Evolutionary conservation across 2,888 invertebrate species (phyloP).

Genomic region (Rotaria magnacalcarata): DNA sequence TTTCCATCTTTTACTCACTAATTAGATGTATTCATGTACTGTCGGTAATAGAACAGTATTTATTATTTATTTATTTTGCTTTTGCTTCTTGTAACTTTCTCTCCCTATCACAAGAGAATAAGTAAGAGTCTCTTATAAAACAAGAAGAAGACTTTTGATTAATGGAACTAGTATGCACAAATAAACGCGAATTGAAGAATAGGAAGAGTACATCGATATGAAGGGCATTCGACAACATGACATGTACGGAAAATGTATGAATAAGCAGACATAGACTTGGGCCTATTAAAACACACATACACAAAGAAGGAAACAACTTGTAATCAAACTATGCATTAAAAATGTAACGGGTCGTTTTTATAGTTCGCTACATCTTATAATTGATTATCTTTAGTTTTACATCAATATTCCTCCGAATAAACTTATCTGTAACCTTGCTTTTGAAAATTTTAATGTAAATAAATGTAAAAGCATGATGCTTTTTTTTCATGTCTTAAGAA

Average conservation of each 20-base stretch:
- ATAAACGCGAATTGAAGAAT: neutral
- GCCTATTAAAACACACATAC: neutral
- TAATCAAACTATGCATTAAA: neutral
- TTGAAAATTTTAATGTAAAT: neutral
- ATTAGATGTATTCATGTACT: neutral
- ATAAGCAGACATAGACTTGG: neutral
- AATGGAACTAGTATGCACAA: neutral
- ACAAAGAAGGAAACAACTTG: neutral
- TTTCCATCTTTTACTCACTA: neutral
- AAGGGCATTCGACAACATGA: neutral
- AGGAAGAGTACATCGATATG: neutral
- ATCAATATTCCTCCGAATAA: no score
- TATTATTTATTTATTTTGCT: neutral
- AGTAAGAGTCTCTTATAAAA: conserved; percentile 1
- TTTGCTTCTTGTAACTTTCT: neutral
- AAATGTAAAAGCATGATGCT: neutral
- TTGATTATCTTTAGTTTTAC: no score
- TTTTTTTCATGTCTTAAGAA: neutral
- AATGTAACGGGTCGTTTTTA: neutral
- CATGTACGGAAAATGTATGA: neutral
- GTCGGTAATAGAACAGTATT: neutral
- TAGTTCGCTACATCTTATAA: no score
- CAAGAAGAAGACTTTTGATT: neutral
- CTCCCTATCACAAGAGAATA: neutral
- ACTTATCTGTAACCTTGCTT: neutral